Evolutionary conservation across 1,140 invertebrate species (phyloP).

Genomic region (Babylonia areolata): DNA sequence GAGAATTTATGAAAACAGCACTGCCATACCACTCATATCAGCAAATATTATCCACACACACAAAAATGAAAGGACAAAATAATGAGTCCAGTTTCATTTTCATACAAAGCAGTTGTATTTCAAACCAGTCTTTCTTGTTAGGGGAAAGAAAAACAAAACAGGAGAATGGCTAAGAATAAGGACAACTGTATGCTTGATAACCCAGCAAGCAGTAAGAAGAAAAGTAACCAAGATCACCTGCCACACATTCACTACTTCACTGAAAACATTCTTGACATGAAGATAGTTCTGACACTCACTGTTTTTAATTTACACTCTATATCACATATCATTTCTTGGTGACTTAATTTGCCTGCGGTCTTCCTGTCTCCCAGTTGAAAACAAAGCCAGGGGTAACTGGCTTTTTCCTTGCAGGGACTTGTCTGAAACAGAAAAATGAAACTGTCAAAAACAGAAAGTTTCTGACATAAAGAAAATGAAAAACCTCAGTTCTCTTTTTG

Average conservation of each 20-base stretch:
- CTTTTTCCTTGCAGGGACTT: not conserved
- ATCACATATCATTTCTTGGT: not conserved
- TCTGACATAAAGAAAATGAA: no score
- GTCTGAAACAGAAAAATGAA: not conserved
- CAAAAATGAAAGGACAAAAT: not conserved
- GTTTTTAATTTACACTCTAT: no score
- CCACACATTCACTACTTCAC: not conserved
- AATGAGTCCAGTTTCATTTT: not conserved
- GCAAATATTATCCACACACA: not conserved
- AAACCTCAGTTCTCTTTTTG: no score
- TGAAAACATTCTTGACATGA: no score
- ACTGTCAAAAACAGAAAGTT: not conserved
- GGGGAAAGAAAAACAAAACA: no score
- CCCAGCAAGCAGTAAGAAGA: not conserved
- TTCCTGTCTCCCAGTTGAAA: conserved; percentile 1
- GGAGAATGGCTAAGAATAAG: no score
- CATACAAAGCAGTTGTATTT: not conserved
- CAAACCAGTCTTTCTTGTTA: not conserved
- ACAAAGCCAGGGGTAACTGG: conserved; percentile 1
- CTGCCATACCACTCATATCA: not conserved
- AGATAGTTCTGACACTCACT: not conserved
- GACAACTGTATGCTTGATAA: not conserved
- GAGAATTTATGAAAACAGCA: not conserved
- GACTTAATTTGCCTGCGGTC: not conserved
- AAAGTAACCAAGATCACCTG: not conserved